phyloP scores from a whole-genome alignment of 2,113 vertebrate genomes.

The Sakesphorus luctuosus region DNA sequence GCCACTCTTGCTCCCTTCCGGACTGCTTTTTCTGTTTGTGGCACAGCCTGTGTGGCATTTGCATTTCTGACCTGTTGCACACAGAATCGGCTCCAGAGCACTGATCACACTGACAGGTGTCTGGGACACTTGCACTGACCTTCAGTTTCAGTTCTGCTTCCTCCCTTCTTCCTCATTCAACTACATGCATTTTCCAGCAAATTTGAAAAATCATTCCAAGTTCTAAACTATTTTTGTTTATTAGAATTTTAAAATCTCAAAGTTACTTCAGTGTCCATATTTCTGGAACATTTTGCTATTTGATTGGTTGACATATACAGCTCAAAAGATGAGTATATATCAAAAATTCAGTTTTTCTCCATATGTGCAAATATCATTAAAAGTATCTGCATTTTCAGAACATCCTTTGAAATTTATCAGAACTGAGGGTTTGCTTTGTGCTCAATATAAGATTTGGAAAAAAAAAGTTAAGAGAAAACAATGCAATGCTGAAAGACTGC shows the following conservation, averaged over 20 bases:
- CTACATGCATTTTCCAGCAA: neutral
- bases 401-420: neutral
- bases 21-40: neutral
- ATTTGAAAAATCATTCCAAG: neutral
- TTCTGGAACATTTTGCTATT: neutral
- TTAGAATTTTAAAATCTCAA: neutral
- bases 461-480: neutral
- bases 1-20: neutral
- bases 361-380: neutral
- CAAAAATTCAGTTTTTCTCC: neutral
- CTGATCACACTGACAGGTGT: fast-evolving
- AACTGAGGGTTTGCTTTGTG: neutral
- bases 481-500: neutral
- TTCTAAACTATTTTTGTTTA: neutral
- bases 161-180: neutral
- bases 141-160: neutral
- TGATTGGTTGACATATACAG: neutral
- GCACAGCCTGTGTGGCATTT: fast-evolving
- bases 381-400: neutral
- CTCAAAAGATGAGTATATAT: neutral
- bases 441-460: neutral
- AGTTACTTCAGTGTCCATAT: neutral
- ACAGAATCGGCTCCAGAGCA: neutral
- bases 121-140: neutral
- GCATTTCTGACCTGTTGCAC: neutral